These are phyloP conservation scores for Himalopsyche anomala DNA, from an alignment of 2,888 invertebrate genomes.

Conservation along the genomic window DNA sequence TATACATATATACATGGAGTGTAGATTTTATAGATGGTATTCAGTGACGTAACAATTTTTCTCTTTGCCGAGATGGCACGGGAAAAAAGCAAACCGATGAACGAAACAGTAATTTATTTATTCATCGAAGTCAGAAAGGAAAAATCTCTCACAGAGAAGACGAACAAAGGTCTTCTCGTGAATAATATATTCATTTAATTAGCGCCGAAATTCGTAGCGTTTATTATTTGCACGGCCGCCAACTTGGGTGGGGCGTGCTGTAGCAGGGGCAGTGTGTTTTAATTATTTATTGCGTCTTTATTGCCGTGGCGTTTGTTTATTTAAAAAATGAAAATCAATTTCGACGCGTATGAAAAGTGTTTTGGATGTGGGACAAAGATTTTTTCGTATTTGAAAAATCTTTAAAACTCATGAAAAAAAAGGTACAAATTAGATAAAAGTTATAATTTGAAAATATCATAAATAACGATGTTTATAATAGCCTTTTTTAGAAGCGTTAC, in stretches of 20 bases:
- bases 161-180: constrained; percentile 13
- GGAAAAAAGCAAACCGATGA: background rate
- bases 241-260: background rate
- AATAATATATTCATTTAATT: constrained; percentile 34
- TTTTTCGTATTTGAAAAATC: too few species aligned
- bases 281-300: too few species aligned
- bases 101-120: constrained; percentile 9
- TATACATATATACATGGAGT: too few species aligned
- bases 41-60: background rate
- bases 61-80: background rate
- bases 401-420: too few species aligned
- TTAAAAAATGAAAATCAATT: too few species aligned
- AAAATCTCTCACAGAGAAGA: constrained; percentile 9
- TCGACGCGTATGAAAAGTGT: too few species aligned
- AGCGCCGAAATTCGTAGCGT: constrained; percentile 5
- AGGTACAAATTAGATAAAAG: too few species aligned
- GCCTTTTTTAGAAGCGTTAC: too few species aligned
- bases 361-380: too few species aligned
- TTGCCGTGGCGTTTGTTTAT: too few species aligned
- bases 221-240: constrained; percentile 22
- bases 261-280: background rate
- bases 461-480: too few species aligned
- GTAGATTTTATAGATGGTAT: background rate
- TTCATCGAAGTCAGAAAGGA: constrained; percentile 27
- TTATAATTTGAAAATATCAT: too few species aligned